Conservation (phyloP, 2,797 vertebrate species). For the Picus viridis region DNA sequence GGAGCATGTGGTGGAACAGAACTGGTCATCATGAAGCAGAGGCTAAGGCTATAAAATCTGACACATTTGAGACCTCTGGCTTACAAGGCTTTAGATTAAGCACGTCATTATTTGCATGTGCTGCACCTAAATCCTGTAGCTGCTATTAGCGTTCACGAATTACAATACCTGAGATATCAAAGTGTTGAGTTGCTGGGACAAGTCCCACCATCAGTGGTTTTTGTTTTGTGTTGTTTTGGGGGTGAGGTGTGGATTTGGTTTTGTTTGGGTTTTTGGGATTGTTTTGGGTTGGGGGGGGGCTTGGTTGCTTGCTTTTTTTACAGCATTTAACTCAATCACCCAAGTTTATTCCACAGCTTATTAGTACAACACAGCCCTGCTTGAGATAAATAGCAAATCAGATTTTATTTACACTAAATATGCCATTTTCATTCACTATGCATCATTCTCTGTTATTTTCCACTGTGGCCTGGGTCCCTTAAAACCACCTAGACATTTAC, state of each 20-base stretch:
- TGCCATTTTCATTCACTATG: neutral
- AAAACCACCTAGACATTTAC: neutral
- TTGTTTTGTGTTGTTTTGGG: neutral
- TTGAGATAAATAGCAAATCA: neutral
- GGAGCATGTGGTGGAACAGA: neutral
- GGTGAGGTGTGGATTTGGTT: no score
- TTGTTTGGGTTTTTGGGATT: neutral
- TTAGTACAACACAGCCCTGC: neutral
- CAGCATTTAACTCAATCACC: neutral
- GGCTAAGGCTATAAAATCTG: constrained; percentile 13
- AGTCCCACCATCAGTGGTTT: neutral
- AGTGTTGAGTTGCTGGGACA: neutral
- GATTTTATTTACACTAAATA: neutral
- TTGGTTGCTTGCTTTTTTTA: neutral
- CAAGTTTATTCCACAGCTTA: neutral
- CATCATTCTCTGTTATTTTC: neutral
- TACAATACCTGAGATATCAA: neutral
- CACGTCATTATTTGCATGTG: neutral
- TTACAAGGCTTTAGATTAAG: constrained; percentile 16
- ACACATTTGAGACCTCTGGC: neutral
- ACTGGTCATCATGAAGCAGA: neutral
- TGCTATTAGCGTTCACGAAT: neutral
- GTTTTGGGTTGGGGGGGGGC: neutral
- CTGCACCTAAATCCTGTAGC: neutral
- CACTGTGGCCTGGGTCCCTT: neutral